Conservation (phyloP, 1,140 invertebrate genomes). For the Diorhabda carinulata region DNA sequence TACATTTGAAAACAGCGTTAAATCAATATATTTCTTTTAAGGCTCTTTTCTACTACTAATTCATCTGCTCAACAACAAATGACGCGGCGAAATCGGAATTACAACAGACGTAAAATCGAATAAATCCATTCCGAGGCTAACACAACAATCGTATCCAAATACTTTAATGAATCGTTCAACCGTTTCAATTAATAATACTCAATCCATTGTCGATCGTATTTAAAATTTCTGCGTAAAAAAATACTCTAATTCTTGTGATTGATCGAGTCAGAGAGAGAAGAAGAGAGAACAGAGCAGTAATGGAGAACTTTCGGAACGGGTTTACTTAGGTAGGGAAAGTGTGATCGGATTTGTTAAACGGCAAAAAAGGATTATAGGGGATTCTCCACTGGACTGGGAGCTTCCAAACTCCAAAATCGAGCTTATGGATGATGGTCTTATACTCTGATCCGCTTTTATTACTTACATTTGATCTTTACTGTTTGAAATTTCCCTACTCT, state of each 20-base stretch:
- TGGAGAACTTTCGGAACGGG: constrained; percentile 20
- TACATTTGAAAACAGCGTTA: background rate
- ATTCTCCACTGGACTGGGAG: constrained; percentile 30
- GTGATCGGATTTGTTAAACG: constrained; percentile 38
- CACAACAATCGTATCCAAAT: background rate
- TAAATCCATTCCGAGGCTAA: constrained; percentile 1
- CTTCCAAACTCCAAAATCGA: constrained; percentile 26
- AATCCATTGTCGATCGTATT: background rate
- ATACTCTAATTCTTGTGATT: constrained; percentile 9
- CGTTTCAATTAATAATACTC: constrained; percentile 1
- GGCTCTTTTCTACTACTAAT: background rate
- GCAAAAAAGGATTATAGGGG: constrained; percentile 35
- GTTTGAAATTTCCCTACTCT: constrained; percentile 14
- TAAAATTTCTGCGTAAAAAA: background rate
- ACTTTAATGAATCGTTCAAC: background rate
- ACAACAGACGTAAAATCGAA: background rate
- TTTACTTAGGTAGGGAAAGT: constrained; percentile 32
- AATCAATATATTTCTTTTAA: background rate
- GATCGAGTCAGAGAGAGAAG: background rate
- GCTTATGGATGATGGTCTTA: constrained; percentile 29
- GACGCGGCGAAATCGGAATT: background rate
- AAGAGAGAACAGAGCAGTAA: background rate
- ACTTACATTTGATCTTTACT: constrained; percentile 26
- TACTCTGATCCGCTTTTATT: constrained; percentile 29
- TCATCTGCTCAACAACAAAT: background rate